phyloP scores from a whole-genome alignment of 2,113 vertebrate species.

The Trochalopteron elliotii region DNA sequence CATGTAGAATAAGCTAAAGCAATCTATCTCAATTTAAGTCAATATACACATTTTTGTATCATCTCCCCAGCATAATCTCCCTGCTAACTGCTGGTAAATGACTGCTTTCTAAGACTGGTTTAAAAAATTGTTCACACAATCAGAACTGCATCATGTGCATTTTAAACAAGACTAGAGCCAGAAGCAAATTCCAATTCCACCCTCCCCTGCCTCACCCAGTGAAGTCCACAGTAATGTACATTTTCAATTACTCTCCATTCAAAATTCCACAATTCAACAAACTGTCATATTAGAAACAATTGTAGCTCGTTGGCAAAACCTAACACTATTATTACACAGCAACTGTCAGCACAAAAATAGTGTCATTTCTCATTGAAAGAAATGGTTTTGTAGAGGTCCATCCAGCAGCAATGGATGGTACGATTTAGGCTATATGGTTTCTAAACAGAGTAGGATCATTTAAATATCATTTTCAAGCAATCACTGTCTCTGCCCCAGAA shows the following conservation, averaged over 20 bases:
- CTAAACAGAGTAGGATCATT: constrained; percentile 14
- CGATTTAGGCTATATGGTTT: constrained; percentile 14
- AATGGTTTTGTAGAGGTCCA: constrained; percentile 3
- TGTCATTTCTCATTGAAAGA: constrained; percentile 27
- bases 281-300: constrained; percentile 57
- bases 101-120: constrained; percentile 23
- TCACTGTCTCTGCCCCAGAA: constrained; percentile 45
- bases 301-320: constrained; percentile 30
- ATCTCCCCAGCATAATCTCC: constrained; percentile 16
- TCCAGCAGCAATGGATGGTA: constrained; percentile 31
- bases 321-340: constrained; percentile 55
- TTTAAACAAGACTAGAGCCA: constrained; percentile 45
- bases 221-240: constrained; percentile 43
- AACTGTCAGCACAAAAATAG: constrained; percentile 37
- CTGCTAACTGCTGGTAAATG: constrained; percentile 31
- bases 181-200: constrained; percentile 36
- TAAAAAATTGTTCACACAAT: constrained; percentile 36
- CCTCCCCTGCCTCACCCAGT: neutral
- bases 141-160: constrained; percentile 38
- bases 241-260: constrained; percentile 58
- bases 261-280: constrained; percentile 60
- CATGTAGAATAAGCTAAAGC: constrained; percentile 18
- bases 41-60: constrained; percentile 44
- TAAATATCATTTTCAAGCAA: constrained; percentile 47
- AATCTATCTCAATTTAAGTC: constrained; percentile 43